Evolutionary conservation across 30 jellyfish, hydroid and myxozoan species (phyloP).

Genomic region (Thelohanellus kitauei): DNA sequence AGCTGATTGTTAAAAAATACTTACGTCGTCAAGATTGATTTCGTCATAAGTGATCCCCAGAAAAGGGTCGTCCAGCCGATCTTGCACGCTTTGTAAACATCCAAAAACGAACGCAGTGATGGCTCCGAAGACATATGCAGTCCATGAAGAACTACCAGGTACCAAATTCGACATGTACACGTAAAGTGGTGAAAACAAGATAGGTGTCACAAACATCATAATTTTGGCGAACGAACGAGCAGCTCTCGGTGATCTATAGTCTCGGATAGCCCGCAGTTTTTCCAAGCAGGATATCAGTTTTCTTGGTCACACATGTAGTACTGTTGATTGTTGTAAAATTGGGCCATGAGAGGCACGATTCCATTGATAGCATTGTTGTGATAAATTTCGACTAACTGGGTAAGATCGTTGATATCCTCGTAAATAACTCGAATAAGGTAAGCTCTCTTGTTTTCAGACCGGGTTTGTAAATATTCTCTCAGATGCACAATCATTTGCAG

Average conservation of each 20-base stretch:
- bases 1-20: neutral
- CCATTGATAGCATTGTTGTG: too few species aligned
- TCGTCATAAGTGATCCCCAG: conserved; percentile 94
- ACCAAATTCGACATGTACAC: conserved; percentile 12
- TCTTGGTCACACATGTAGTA: too few species aligned
- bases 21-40: conserved; percentile 27
- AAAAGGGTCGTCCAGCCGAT: conserved; percentile 68
- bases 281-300: too few species aligned
- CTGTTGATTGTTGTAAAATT: conserved; percentile 20
- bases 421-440: conserved; percentile 24
- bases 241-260: conserved; percentile 77
- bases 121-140: conserved; percentile 38
- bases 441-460: conserved; percentile 16
- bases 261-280: conserved; percentile 68
- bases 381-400: conserved; percentile 38
- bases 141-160: conserved; percentile 23
- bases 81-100: conserved; percentile 85
- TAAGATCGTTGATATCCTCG: conserved; percentile 76
- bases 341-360: too few species aligned
- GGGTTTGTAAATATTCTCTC: conserved; percentile 61
- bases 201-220: conserved; percentile 33
- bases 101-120: conserved; percentile 51
- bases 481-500: conserved; percentile 48
- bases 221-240: conserved; percentile 67
- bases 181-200: conserved; percentile 45